phyloP scores from a whole-genome alignment of 2,797 vertebrate species.

The Momotus momota region DNA sequence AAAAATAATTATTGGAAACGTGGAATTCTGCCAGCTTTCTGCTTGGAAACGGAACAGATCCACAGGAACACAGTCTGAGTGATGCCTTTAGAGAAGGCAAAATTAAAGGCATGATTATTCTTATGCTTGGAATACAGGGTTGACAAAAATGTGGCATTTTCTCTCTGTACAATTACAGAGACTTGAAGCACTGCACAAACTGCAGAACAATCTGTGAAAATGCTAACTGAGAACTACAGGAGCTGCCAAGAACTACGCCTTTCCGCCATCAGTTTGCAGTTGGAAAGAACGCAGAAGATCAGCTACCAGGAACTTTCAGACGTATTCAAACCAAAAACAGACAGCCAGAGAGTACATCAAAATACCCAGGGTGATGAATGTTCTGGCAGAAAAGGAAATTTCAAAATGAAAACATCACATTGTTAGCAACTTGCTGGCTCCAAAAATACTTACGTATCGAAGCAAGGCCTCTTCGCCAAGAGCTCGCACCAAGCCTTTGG shows the following conservation, averaged over 20 bases:
- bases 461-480: conserved; percentile 97
- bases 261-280: not conserved
- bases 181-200: not conserved
- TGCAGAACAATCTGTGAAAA: not conserved
- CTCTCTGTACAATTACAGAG: not conserved
- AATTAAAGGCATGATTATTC: not conserved
- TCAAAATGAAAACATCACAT: not conserved
- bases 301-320: not conserved
- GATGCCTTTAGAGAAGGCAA: not conserved
- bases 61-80: not conserved
- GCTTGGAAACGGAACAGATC: not conserved
- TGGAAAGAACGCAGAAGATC: conserved; percentile 1
- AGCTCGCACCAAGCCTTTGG: conserved; percentile 94
- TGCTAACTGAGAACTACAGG: not conserved
- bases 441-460: conserved; percentile 87
- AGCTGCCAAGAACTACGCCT: conserved; percentile 7
- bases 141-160: not conserved
- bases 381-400: not conserved
- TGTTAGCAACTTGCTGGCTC: not conserved
- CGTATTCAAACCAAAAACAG: not conserved
- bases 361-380: not conserved
- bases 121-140: not conserved
- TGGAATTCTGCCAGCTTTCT: not conserved
- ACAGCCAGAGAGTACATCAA: not conserved
- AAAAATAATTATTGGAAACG: not conserved